phyloP scores from a whole-genome alignment of 1,140 invertebrate species.

The Pseudoatta argentina region DNA sequence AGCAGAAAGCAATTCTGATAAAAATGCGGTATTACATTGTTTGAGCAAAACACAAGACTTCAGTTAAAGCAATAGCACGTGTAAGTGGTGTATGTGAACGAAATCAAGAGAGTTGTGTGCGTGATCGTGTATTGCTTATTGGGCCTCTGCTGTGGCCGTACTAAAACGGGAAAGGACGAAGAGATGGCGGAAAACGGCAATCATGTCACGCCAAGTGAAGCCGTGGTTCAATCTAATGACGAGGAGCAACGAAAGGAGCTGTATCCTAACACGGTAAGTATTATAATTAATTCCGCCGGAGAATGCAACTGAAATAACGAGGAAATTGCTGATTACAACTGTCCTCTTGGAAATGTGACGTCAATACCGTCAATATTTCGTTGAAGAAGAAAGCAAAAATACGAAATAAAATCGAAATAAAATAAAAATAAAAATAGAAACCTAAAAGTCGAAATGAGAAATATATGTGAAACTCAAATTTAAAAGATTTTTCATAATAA shows the following conservation, averaged over 20 bases:
- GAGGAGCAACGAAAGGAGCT: conserved; percentile 44
- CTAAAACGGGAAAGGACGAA: conserved; percentile 30
- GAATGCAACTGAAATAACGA: background rate
- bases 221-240: background rate
- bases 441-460: background rate
- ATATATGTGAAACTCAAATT: background rate
- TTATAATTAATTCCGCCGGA: conserved; percentile 9
- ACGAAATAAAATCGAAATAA: background rate
- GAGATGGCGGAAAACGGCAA: conserved; percentile 70
- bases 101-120: conserved; percentile 62
- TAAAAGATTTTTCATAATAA: background rate
- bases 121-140: conserved; percentile 75
- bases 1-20: background rate
- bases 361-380: background rate
- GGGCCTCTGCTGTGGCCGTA: conserved; percentile 71
- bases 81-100: conserved; percentile 27
- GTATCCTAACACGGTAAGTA: conserved; percentile 58
- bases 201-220: conserved; percentile 48
- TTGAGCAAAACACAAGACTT: conserved; percentile 3
- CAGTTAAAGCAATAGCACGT: background rate
- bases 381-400: background rate
- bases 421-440: no score
- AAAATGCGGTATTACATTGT: conserved; percentile 24
- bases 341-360: background rate
- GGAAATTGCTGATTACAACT: background rate